phyloP scores from a whole-genome alignment of 2,113 vertebrate genomes.

The Cyprinodon variegatus region DNA sequence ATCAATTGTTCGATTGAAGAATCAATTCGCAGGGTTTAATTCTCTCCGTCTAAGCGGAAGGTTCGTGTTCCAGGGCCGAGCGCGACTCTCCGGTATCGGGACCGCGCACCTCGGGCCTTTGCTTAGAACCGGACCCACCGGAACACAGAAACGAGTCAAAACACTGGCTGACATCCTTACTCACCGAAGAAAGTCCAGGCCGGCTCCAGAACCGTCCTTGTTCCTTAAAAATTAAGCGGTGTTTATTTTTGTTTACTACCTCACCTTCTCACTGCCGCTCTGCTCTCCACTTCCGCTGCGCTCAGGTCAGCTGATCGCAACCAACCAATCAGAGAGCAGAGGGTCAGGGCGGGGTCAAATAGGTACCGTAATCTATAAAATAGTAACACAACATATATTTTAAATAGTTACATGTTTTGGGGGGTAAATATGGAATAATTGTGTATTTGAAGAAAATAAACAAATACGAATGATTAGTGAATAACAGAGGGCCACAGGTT shows the following conservation, averaged over 20 bases:
- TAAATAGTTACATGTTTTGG: neutral
- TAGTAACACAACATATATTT: neutral
- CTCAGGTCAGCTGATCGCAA: constrained; percentile 34
- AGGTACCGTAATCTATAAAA: constrained; percentile 24
- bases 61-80: neutral
- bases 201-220: neutral
- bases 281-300: constrained; percentile 49
- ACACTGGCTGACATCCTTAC: neutral
- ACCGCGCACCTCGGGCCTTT: neutral
- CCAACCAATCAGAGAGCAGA: constrained; percentile 33
- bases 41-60: neutral
- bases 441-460: neutral
- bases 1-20: neutral
- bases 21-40: neutral
- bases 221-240: neutral
- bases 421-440: neutral
- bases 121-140: neutral
- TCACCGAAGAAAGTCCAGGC: fast-evolving
- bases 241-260: constrained; percentile 71
- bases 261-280: constrained; percentile 56
- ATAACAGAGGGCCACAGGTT: neutral
- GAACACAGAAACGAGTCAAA: neutral
- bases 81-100: neutral
- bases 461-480: neutral
- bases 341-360: neutral